These are phyloP conservation scores for Lepilemur ruficaudatus DNA, from an alignment of 2,797 vertebrate genomes.

Conservation along the genomic window DNA sequence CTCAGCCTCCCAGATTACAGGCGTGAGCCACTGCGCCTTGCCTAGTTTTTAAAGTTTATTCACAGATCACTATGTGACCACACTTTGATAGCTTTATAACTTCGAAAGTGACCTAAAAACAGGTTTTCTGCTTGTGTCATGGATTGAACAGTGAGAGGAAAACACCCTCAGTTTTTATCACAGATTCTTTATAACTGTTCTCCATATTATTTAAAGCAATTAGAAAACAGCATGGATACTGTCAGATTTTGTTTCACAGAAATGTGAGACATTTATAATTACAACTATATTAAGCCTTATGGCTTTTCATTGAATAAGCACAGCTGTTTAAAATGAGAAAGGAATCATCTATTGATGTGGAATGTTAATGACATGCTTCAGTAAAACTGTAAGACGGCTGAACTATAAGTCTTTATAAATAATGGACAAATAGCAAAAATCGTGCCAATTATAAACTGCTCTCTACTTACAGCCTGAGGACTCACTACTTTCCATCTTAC, in stretches of 20 bases:
- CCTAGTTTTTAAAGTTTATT: not conserved
- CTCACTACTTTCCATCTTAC: not conserved
- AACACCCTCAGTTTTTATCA: constrained; percentile 78
- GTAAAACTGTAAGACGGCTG: not conserved
- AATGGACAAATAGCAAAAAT: not conserved
- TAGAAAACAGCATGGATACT: not conserved
- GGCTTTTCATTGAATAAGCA: not conserved
- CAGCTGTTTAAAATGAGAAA: not conserved
- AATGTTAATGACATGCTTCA: not conserved
- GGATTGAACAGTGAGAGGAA: not conserved
- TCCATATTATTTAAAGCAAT: not conserved
- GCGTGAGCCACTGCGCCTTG: not conserved
- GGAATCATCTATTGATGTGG: not conserved
- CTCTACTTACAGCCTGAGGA: not conserved
- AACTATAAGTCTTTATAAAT: not conserved
- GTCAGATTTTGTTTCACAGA: not conserved
- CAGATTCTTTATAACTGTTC: not conserved
- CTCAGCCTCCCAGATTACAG: not conserved
- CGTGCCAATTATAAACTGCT: not conserved
- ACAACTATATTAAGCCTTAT: not conserved
- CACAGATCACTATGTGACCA: not conserved
- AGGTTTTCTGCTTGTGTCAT: not conserved
- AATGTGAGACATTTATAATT: not conserved
- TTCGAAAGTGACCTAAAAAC: not conserved
- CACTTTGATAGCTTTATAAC: not conserved